Conservation (phyloP, 2,797 vertebrate species). For the Paramormyrops hopkinsi region DNA sequence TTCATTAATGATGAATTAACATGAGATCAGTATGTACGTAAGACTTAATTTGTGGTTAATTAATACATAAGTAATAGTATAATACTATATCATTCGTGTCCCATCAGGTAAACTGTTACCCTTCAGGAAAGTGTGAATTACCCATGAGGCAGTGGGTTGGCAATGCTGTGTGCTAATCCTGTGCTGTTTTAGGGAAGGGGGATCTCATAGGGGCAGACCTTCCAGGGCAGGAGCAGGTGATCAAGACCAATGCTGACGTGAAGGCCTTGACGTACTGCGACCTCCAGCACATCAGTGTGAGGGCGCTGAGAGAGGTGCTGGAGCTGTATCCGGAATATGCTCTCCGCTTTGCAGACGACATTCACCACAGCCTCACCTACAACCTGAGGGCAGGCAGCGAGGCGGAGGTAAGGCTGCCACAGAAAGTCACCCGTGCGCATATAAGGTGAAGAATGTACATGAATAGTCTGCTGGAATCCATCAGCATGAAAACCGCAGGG, state of each 20-base stretch:
- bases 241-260: conserved; percentile 90
- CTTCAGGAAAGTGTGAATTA: not conserved
- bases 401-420: conserved; percentile 66
- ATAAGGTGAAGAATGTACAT: not conserved
- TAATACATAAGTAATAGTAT: not conserved
- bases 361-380: conserved; percentile 90
- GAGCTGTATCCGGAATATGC: conserved; percentile 87
- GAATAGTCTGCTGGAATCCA: not conserved
- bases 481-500: not conserved
- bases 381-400: conserved; percentile 89
- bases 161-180: not conserved
- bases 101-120: not conserved
- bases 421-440: conserved; percentile 7
- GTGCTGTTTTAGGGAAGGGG: conserved; percentile 73
- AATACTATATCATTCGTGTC: not conserved
- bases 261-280: conserved; percentile 94
- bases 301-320: conserved; percentile 81
- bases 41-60: not conserved
- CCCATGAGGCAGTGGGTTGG: not conserved
- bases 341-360: conserved; percentile 72
- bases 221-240: conserved; percentile 73
- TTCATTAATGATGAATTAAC: not conserved
- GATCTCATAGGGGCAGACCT: conserved; percentile 91
- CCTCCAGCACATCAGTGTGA: conserved; percentile 83
- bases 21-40: not conserved